phyloP scores from a whole-genome alignment of 1,140 invertebrate genomes.

The Goniozus legneri region DNA sequence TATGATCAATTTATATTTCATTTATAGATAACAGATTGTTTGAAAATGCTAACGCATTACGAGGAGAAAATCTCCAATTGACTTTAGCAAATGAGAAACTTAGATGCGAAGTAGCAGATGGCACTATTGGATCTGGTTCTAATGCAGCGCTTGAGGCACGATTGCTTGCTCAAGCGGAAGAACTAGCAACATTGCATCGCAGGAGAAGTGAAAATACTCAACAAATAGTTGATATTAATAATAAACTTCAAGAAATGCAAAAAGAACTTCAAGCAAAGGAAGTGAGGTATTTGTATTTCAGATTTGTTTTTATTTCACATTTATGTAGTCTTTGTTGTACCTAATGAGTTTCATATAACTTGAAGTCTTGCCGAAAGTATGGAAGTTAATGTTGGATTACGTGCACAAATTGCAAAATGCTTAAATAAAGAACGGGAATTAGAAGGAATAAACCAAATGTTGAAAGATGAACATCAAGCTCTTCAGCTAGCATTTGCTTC shows the following conservation, averaged over 20 bases:
- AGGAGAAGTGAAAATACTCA: constrained; percentile 89
- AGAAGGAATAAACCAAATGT: constrained; percentile 78
- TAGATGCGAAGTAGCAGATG: constrained; percentile 57
- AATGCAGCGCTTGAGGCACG: constrained; percentile 74
- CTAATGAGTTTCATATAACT: constrained; percentile 8
- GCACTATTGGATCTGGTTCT: constrained; percentile 40
- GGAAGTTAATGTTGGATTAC: constrained; percentile 62
- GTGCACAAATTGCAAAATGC: constrained; percentile 66
- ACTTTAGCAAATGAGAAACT: constrained; percentile 81
- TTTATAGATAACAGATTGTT: constrained; percentile 82
- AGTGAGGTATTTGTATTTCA: constrained; percentile 58
- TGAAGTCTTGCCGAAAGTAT: constrained; percentile 70
- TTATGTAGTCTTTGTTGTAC: not conserved
- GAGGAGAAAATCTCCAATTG: constrained; percentile 78
- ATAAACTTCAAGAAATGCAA: constrained; percentile 80
- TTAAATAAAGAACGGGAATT: constrained; percentile 65
- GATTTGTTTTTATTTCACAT: constrained; percentile 4
- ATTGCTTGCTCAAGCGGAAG: constrained; percentile 82
- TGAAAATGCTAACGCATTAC: constrained; percentile 74
- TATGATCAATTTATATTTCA: constrained; percentile 16
- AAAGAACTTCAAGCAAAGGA: constrained; percentile 72
- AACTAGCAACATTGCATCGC: constrained; percentile 84
- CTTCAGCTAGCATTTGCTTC: constrained; percentile 85
- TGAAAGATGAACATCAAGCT: constrained; percentile 93
- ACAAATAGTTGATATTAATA: constrained; percentile 87